Evolutionary conservation across 2,888 invertebrate species (phyloP).

Genomic region (Apamea monoglypha): DNA sequence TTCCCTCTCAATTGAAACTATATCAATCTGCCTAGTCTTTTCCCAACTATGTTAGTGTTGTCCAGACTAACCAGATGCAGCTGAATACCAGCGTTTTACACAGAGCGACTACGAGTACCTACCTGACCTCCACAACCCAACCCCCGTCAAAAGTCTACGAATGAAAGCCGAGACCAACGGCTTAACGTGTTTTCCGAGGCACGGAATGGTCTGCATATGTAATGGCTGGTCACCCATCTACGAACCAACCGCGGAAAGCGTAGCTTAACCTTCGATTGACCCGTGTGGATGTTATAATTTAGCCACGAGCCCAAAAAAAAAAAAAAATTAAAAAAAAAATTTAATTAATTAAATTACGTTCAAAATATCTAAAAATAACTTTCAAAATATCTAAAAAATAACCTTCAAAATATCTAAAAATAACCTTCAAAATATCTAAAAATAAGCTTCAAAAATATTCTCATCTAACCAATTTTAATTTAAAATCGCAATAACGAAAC

Average conservation of each 20-base stretch:
- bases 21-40: not conserved
- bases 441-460: not conserved
- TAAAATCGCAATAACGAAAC: not conserved
- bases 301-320: not conserved
- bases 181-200: too few species aligned
- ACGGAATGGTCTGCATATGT: not conserved
- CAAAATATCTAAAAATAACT: too few species aligned
- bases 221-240: not conserved
- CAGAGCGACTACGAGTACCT: not conserved
- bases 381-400: too few species aligned
- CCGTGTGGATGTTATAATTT: not conserved
- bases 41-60: not conserved
- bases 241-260: not conserved
- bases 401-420: not conserved
- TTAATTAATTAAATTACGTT: too few species aligned
- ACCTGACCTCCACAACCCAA: not conserved
- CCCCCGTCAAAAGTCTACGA: not conserved
- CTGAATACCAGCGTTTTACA: not conserved
- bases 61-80: not conserved
- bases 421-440: not conserved
- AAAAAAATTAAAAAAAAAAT: too few species aligned
- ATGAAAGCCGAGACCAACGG: not conserved
- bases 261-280: not conserved
- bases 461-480: slow-evolving; percentile 16
- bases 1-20: not conserved